Percentiles rank a stretch among this genome's conserved stretches.
Evolutionary conservation across 1,140 invertebrate genomes (phyloP).

Genomic region (Scylla paramamosain): DNA sequence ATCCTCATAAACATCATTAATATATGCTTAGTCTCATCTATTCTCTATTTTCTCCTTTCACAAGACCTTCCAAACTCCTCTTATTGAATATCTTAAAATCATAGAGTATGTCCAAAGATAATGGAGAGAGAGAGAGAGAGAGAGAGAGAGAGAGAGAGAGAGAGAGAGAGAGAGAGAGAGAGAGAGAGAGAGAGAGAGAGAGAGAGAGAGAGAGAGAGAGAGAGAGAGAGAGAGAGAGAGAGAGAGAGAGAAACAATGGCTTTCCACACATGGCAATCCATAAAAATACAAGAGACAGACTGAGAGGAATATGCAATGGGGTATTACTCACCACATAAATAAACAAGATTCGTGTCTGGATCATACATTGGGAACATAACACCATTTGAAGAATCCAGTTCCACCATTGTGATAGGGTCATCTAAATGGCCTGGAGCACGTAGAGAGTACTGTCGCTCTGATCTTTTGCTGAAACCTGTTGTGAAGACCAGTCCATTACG

Average conservation of each 20-base stretch:
- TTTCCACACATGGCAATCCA: too few species aligned
- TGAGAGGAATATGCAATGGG: neutral
- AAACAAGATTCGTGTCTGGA: conserved; percentile 97
- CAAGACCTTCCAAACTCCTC: neutral
- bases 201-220: too few species aligned
- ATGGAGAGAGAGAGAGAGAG: too few species aligned
- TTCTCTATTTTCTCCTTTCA: neutral
- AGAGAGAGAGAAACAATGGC: too few species aligned
- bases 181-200: too few species aligned
- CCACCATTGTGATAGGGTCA: conserved; percentile 96
- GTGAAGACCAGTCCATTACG: conserved; percentile 95
- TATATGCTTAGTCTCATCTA: neutral
- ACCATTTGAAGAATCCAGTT: conserved; percentile 98
- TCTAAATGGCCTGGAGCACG: conserved; percentile 93
- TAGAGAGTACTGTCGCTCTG: conserved; percentile 96
- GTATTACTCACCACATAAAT: conserved; percentile 96
- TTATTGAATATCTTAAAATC: too few species aligned
- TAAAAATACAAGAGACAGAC: neutral
- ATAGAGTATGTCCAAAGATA: too few species aligned
- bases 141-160: too few species aligned
- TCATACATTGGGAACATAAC: conserved; percentile 99
- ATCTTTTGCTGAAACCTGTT: conserved; percentile 98
- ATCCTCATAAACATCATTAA: conserved; percentile 28
- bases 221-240: too few species aligned
- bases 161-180: too few species aligned